Conservation (phyloP, 2,113 vertebrate genomes). For the Myotis lucifugus region DNA sequence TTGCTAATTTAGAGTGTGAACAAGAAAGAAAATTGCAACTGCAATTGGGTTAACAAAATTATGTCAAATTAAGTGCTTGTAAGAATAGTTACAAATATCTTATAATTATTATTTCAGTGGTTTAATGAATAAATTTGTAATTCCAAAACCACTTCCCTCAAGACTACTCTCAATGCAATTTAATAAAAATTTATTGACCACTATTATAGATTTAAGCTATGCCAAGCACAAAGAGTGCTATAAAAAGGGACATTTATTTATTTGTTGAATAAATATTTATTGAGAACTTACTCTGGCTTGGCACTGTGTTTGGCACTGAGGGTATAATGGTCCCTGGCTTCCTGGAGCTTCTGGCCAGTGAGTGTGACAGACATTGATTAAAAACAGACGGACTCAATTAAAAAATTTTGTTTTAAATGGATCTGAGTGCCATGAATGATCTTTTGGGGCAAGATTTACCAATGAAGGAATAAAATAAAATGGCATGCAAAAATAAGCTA, state of each 20-base stretch:
- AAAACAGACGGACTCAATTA: background rate
- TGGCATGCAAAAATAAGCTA: background rate
- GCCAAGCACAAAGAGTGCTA: background rate
- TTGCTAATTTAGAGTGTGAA: background rate
- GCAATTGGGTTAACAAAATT: background rate
- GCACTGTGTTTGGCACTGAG: background rate
- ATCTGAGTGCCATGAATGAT: background rate
- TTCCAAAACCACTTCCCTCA: background rate
- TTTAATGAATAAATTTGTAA: background rate
- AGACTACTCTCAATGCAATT: background rate
- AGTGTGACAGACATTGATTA: background rate
- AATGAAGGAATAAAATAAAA: slow-evolving; percentile 13
- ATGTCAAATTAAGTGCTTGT: background rate
- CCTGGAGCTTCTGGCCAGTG: background rate
- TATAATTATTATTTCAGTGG: slow-evolving; percentile 26
- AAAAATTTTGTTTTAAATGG: background rate
- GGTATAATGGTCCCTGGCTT: background rate
- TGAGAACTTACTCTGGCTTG: slow-evolving; percentile 4
- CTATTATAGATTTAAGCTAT: slow-evolving; percentile 23
- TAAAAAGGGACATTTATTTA: background rate
- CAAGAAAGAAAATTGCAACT: background rate
- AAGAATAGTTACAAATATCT: slow-evolving; percentile 13
- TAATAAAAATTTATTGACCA: background rate
- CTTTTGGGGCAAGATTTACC: background rate
- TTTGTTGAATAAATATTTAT: slow-evolving; percentile 19